Evolutionary conservation across 2,797 vertebrate genomes (phyloP).

Genomic region (Rhadinocentrus ornatus): DNA sequence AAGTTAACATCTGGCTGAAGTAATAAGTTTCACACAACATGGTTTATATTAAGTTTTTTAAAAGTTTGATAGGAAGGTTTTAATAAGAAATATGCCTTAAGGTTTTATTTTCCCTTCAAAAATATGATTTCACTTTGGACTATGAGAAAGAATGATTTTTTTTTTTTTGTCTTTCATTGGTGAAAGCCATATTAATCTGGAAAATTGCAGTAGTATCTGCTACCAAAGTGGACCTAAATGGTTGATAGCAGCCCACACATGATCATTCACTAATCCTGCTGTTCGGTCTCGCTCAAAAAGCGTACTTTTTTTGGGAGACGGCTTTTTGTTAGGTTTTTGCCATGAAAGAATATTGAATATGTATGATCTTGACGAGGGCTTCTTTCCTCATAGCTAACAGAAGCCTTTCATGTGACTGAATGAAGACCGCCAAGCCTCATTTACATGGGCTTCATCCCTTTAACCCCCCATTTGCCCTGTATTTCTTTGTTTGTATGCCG

Average conservation of each 20-base stretch:
- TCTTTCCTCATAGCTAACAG: slow-evolving; percentile 60
- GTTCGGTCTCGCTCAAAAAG: slow-evolving; percentile 31
- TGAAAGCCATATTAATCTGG: slow-evolving; percentile 15
- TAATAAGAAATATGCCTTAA: neutral
- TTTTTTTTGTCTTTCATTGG: slow-evolving; percentile 1
- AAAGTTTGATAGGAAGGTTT: neutral
- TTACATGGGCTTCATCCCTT: slow-evolving; percentile 76
- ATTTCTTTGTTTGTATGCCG: slow-evolving; percentile 65
- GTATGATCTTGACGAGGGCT: slow-evolving; percentile 65
- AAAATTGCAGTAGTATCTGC: neutral
- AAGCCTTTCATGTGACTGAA: slow-evolving; percentile 78
- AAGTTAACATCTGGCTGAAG: neutral
- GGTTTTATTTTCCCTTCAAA: neutral
- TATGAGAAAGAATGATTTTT: neutral
- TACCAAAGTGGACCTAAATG: slow-evolving; percentile 22
- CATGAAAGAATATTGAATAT: slow-evolving; percentile 75
- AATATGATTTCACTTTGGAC: neutral
- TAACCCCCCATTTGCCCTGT: slow-evolving; percentile 63
- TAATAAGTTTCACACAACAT: neutral
- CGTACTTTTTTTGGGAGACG: slow-evolving; percentile 32
- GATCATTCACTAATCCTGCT: slow-evolving; percentile 49
- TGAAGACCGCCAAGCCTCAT: slow-evolving; percentile 72
- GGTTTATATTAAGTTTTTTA: neutral
- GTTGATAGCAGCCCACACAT: slow-evolving; percentile 41
- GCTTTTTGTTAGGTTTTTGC: slow-evolving; percentile 26